Evolutionary conservation across 2,888 invertebrate genomes (phyloP), one percentile per base, ranked within the genome.

Genomic region (Pseudoips prasinana): DNA sequence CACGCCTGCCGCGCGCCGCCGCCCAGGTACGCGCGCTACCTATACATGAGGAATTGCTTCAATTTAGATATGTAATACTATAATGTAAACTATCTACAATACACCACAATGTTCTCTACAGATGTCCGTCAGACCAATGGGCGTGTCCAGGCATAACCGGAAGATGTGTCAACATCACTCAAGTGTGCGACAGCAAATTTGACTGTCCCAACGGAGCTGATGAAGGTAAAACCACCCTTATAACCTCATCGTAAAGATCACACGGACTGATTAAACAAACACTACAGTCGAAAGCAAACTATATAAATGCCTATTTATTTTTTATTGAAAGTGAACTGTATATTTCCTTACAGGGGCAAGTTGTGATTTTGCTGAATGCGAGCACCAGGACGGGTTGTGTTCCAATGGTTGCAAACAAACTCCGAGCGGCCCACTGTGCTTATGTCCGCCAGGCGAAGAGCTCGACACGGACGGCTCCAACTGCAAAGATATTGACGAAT

Each of bases 171-270:
- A 96, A 97, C 64, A 84, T 94, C 7, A 94, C 95, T 0, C 92
- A 92, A 48, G 95, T 99, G 0, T 99, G 99, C 76, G 96, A 99
- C 73, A 93, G 92, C 3, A 94, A 92, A 20, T 79, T 90, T 0
- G 96, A 98, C 66, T 99, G 99, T 78, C 98, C 98, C 0, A 97
- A 97, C 66, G 97, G 96, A 0, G 92, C 93, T 0, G 97, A 98
- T 68, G 99, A 99, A 90, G 98, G 98, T 86, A 70, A 39, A 2
- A 18, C 6, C 18, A 18, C 6, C 18, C 18, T 18, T 5, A 18
- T 5, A 18, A 5, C 18, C 6, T n/a, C n/a, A 18, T 6, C 18
- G 3, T 18, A 18, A 18, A n/a, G n/a, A n/a, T n/a, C 6, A 18
- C 18, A 18, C 6, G 3, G 6, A 18, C 18, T 18, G n/a, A n/a